Evolutionary conservation across 2,113 vertebrate species (phyloP).

Genomic region (Todiramphus saurophagus): DNA sequence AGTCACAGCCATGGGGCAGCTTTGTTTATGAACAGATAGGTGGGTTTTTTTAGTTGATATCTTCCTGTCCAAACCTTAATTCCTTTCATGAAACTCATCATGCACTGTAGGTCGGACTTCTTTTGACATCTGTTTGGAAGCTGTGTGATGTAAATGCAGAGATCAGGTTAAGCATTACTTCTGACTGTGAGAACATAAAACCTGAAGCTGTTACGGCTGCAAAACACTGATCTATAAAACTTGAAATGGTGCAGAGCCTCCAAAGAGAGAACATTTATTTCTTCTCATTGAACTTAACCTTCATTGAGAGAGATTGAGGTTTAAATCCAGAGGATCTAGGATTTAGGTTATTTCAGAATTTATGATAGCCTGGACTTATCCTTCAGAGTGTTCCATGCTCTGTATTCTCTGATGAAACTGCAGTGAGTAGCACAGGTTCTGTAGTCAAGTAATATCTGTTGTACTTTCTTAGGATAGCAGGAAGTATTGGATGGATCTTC

Average conservation of each 20-base stretch:
- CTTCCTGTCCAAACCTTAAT: not conserved
- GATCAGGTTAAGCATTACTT: not conserved
- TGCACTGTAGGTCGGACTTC: not conserved
- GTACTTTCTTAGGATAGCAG: not conserved
- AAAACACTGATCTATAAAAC: not conserved
- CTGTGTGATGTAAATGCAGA: not conserved
- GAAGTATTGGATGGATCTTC: not conserved
- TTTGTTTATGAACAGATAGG: not conserved
- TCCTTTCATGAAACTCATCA: fast-evolving
- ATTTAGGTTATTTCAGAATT: not conserved
- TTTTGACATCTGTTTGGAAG: not conserved
- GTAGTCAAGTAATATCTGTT: not conserved
- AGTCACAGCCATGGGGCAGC: not conserved
- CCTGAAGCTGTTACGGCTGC: not conserved
- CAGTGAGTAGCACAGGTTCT: not conserved
- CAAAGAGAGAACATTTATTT: not conserved
- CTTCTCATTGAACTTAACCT: not conserved
- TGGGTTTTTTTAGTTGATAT: not conserved
- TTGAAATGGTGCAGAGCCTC: not conserved
- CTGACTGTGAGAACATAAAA: not conserved
- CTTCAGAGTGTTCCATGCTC: not conserved
- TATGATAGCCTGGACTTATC: not conserved
- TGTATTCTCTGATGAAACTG: not conserved
- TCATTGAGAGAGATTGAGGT: not conserved
- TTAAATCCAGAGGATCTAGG: not conserved